phyloP scores from a whole-genome alignment of 2,113 vertebrate genomes.

The Cnemophilus loriae region DNA sequence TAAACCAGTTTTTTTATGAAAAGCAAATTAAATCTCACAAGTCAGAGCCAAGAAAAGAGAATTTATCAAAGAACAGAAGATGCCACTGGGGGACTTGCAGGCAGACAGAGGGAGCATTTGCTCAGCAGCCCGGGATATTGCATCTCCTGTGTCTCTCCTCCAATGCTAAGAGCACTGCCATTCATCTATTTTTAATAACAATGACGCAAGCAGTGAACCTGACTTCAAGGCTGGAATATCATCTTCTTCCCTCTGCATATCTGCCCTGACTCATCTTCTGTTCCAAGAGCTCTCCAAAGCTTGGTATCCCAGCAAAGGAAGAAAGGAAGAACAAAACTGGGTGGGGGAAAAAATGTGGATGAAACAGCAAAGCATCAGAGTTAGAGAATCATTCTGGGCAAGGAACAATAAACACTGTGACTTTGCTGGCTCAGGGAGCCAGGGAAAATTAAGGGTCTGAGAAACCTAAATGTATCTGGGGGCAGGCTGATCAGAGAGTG shows the following conservation, averaged over 20 bases:
- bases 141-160: neutral
- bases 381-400: neutral
- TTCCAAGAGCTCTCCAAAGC: neutral
- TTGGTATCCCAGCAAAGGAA: neutral
- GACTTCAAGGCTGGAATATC: slow-evolving; percentile 24
- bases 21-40: slow-evolving; percentile 43
- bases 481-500: accelerated
- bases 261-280: slow-evolving; percentile 33
- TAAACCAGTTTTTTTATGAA: neutral
- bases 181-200: slow-evolving; percentile 61
- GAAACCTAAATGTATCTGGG: neutral
- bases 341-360: neutral
- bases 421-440: neutral
- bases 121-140: neutral
- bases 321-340: neutral
- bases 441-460: neutral
- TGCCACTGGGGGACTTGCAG: neutral
- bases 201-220: slow-evolving; percentile 41
- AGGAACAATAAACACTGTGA: neutral
- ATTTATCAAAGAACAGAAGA: slow-evolving; percentile 8
- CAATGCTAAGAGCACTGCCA: neutral
- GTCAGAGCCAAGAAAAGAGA: neutral
- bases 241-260: neutral
- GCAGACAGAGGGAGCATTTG: slow-evolving; percentile 14
- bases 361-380: neutral